These are phyloP conservation scores for Siphamia tubifer DNA, from an alignment of 2,113 vertebrate genomes.

Conservation along the genomic window DNA sequence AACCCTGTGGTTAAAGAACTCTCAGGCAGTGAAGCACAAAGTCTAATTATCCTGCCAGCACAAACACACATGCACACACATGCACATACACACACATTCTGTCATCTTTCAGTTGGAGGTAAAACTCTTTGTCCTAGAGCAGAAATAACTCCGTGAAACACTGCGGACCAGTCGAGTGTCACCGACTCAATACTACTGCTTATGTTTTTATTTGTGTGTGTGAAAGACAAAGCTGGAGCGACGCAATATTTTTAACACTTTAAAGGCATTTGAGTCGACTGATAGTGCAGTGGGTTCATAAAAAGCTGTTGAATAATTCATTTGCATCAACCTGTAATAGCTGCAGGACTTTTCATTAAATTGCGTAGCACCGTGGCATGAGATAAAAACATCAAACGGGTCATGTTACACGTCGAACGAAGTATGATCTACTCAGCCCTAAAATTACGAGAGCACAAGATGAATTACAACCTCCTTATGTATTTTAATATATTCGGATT, in stretches of 20 bases:
- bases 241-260: not conserved
- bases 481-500: too few relatives aligned
- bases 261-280: too few relatives aligned
- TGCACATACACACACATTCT: not conserved
- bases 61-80: slow-evolving; percentile 9
- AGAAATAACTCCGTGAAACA: slow-evolving; percentile 60
- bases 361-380: too few relatives aligned
- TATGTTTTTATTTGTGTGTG: slow-evolving; percentile 37
- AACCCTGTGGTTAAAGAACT: slow-evolving; percentile 69
- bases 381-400: too few relatives aligned
- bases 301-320: too few relatives aligned
- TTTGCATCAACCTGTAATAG: too few relatives aligned
- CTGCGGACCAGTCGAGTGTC: slow-evolving; percentile 39
- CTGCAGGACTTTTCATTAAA: too few relatives aligned
- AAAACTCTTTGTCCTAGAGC: slow-evolving; percentile 60
- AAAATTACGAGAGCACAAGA: too few relatives aligned
- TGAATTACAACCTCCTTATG: too few relatives aligned
- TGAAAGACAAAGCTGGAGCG: slow-evolving; percentile 13
- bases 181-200: slow-evolving; percentile 26
- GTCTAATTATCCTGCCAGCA: slow-evolving; percentile 72
- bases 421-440: too few relatives aligned
- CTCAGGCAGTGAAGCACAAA: slow-evolving; percentile 62
- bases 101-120: slow-evolving; percentile 55
- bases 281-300: too few relatives aligned
- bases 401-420: too few relatives aligned